Base-by-base conservation (phyloP, 53 echinoderm and acorn worm species). In the Arbacia lixula region DNA sequence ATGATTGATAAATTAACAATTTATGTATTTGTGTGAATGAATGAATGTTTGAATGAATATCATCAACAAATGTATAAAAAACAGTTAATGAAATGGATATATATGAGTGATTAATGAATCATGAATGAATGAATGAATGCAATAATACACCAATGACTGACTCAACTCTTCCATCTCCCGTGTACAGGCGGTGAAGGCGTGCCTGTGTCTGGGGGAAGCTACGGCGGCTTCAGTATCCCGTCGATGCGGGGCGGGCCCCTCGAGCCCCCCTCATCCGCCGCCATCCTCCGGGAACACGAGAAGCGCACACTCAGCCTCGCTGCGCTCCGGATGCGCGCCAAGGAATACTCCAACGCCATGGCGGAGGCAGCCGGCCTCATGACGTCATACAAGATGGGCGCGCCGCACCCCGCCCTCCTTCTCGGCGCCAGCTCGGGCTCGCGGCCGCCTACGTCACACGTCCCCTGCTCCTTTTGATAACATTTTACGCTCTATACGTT, bases 221-320 rank as follows among this genome's bases (percentile, higher is more conserved):
- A 91, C 65, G 92, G 85, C 21, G 69, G 88, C 50, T 88, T 86
- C 83, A 88, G 84, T 37, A 43, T 87, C 40, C 83, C 87, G 20
- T 19, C 85, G 76, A 66, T 58, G 2, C 66, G 92, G n/a, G 76
- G 88, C 3, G 84, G 91, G 2, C 85, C 96, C 11, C 95, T 91
- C 61, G 68, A 91, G 1, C 88, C 90, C 4, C 72, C 93, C 35
- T 90, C 90, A 5, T 79, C 93, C 35, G 85, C 90, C 20, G 90
- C 90, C 33, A 71, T 84, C 36, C 56, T 90, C 12, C 62, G 77
- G 30, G 88, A 81, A 4, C 97, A 91, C 17, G 98, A 98, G 64
- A 94, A 98, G 62, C 74, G 98, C 27, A 91, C 94, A 0, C 86
- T 94, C 34, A 98, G 98, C 51, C 85, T 98, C 27, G 98, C 98